A percentile compares a stretch with the other conserved stretches of the same genome.
Evolutionary conservation across 2,797 vertebrate genomes (phyloP).

Genomic region (Sebastes oblongus): DNA sequence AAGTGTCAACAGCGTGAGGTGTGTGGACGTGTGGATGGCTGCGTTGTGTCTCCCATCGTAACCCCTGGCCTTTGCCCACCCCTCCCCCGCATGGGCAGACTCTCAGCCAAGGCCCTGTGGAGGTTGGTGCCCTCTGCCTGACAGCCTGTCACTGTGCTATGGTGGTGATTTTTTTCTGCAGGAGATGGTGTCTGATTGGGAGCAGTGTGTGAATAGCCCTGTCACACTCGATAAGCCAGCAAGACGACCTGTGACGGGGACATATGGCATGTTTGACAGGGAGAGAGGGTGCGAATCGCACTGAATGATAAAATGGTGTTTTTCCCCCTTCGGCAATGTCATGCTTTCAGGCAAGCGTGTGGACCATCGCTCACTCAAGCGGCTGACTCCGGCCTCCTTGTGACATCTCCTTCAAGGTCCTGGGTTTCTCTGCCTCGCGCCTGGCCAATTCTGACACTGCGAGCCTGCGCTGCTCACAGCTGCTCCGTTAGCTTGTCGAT

Average conservation of each 20-base stretch:
- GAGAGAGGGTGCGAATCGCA: conserved; percentile 84
- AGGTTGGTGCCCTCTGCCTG: conserved; percentile 81
- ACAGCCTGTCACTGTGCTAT: conserved; percentile 81
- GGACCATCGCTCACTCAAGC: conserved; percentile 83
- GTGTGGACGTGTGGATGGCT: conserved; percentile 45
- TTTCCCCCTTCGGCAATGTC: conserved; percentile 85
- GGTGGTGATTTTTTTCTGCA: conserved; percentile 77
- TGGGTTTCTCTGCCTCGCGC: conserved; percentile 66
- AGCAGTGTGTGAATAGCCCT: conserved; percentile 86
- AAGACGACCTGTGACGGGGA: conserved; percentile 84
- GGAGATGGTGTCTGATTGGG: conserved; percentile 85
- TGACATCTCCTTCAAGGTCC: conserved; percentile 85
- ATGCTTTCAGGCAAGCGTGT: conserved; percentile 82
- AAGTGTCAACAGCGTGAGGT: conserved; percentile 35
- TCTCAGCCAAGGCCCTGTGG: conserved; percentile 76
- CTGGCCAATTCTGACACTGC: conserved; percentile 73
- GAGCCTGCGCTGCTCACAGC: conserved; percentile 61
- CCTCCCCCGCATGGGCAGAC: conserved; percentile 71
- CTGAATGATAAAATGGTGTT: conserved; percentile 87
- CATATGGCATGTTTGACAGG: conserved; percentile 88
- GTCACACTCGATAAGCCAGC: conserved; percentile 86
- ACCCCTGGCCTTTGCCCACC: conserved; percentile 74
- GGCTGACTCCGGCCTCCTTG: conserved; percentile 78
- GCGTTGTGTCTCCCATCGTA: conserved; percentile 46
- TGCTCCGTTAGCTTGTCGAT: conserved; percentile 71